These are phyloP conservation scores for Dendrolimus punctatus DNA, from an alignment of 1,140 invertebrate species.

Conservation along the genomic window DNA sequence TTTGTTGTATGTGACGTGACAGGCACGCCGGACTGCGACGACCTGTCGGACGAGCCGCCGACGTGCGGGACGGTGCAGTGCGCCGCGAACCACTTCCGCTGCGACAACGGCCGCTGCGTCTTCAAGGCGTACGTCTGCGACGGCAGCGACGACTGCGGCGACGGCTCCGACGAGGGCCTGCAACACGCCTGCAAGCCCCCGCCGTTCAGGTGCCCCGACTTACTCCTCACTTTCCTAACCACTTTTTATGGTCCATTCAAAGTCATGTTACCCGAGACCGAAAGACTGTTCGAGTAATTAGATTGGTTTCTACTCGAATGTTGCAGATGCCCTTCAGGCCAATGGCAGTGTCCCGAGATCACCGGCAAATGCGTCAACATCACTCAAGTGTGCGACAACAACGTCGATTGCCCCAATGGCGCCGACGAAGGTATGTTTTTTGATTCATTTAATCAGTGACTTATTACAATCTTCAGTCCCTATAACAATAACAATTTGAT, in stretches of 20 bases:
- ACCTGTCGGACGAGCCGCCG: slow-evolving; percentile 91
- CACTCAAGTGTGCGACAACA: slow-evolving; percentile 87
- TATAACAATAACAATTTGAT: no score
- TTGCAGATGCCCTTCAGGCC: slow-evolving; percentile 77
- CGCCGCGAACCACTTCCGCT: slow-evolving; percentile 86
- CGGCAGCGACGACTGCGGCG: slow-evolving; percentile 95
- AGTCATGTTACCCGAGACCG: no score
- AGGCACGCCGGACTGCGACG: slow-evolving; percentile 89
- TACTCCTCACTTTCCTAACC: no score
- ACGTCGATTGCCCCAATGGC: slow-evolving; percentile 91
- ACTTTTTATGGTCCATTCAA: no score
- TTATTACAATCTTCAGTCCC: no score
- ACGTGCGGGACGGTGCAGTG: slow-evolving; percentile 86
- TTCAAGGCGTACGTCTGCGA: slow-evolving; percentile 97
- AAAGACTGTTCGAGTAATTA: not conserved
- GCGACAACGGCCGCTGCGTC: slow-evolving; percentile 91
- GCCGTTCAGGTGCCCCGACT: slow-evolving; percentile 71
- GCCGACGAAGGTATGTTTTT: slow-evolving; percentile 84
- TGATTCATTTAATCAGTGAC: no score
- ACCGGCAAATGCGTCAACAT: slow-evolving; percentile 84
- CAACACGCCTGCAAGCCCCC: slow-evolving; percentile 84
- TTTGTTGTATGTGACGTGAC: slow-evolving; percentile 2
- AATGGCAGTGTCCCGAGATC: slow-evolving; percentile 90
- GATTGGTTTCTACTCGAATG: not conserved
- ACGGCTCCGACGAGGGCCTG: slow-evolving; percentile 92